Percentiles rank a stretch among this genome's conserved stretches.
These are phyloP conservation scores for Typhlichthys subterraneus DNA, from an alignment of 2,797 vertebrate species.

Conservation along the genomic window DNA sequence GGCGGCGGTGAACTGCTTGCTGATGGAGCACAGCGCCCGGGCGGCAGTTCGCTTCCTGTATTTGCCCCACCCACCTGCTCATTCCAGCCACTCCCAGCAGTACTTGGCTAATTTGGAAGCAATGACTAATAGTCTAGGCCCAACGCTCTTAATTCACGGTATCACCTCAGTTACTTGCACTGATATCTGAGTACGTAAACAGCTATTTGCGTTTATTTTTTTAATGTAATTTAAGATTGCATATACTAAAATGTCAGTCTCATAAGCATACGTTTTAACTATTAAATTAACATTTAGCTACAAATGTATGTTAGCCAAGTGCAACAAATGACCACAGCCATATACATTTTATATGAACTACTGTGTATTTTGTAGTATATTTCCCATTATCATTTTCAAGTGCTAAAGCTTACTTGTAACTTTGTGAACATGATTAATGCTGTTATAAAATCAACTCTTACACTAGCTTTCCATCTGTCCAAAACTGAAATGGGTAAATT, in stretches of 20 bases:
- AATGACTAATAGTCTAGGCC: conserved; percentile 83
- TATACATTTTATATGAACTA: conserved; percentile 12
- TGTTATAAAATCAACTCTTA: conserved; percentile 9
- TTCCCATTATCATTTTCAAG: conserved; percentile 28
- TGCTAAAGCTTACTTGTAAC: conserved; percentile 37
- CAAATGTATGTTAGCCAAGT: not conserved
- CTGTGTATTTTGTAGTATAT: conserved; percentile 19
- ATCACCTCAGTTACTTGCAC: conserved; percentile 91
- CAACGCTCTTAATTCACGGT: conserved; percentile 88
- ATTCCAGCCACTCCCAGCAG: conserved; percentile 68
- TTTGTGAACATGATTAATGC: conserved; percentile 5
- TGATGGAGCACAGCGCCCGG: conserved; percentile 82
- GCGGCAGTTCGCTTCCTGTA: conserved; percentile 88
- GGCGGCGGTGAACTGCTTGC: conserved; percentile 75
- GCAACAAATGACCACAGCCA: conserved; percentile 3
- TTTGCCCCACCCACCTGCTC: conserved; percentile 83
- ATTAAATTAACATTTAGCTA: conserved; percentile 11
- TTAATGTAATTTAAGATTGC: conserved; percentile 5
- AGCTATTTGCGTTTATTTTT: conserved; percentile 1
- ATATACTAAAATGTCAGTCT: conserved; percentile 11
- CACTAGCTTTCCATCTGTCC: not conserved
- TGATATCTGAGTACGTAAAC: conserved; percentile 75
- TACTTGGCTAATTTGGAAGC: conserved; percentile 84
- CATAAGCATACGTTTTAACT: not conserved
- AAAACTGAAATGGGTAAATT: conserved; percentile 12